Percentiles rank a stretch among this genome's conserved stretches.
Evolutionary conservation across 2,113 vertebrate genomes (phyloP).

Genomic region (Sinosuthora webbiana): DNA sequence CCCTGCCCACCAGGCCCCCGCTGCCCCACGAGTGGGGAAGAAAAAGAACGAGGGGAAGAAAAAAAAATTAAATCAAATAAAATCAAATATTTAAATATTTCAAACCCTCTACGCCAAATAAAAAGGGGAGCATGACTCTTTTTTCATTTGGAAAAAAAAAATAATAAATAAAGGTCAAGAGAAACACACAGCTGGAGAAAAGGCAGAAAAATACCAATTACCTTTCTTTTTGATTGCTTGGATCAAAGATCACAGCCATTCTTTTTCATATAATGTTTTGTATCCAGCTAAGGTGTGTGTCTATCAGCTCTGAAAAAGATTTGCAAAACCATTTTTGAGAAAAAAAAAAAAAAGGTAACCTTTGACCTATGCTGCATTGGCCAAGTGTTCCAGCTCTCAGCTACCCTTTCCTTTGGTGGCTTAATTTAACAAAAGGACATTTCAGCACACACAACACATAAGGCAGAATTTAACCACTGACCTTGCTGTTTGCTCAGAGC

Average conservation of each 20-base stretch:
- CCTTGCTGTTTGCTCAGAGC: slow-evolving; percentile 9
- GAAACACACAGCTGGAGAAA: slow-evolving; percentile 79
- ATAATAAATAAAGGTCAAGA: slow-evolving; percentile 57
- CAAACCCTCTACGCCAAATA: slow-evolving; percentile 36
- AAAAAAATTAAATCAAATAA: neutral
- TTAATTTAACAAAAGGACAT: slow-evolving; percentile 42
- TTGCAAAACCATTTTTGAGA: slow-evolving; percentile 86
- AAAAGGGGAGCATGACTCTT: slow-evolving; percentile 46
- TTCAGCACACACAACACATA: slow-evolving; percentile 42
- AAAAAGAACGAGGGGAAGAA: neutral
- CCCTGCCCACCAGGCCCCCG: neutral
- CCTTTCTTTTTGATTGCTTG: slow-evolving; percentile 84
- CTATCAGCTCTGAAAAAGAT: slow-evolving; percentile 89
- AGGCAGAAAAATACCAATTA: slow-evolving; percentile 80
- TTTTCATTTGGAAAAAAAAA: neutral
- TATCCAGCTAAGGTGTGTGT: slow-evolving; percentile 89
- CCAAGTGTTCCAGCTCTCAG: slow-evolving; percentile 50
- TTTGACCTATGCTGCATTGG: slow-evolving; percentile 58
- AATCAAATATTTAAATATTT: neutral
- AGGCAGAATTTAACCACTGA: neutral
- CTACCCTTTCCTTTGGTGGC: slow-evolving; percentile 7
- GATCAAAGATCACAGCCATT: slow-evolving; percentile 84
- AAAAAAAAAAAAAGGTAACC: slow-evolving; percentile 66
- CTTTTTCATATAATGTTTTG: slow-evolving; percentile 88
- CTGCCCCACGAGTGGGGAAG: slow-evolving; percentile 12